These are phyloP conservation scores for Blastobasis lacticolella DNA, from an alignment of 2,888 invertebrate species.

Conservation along the genomic window DNA sequence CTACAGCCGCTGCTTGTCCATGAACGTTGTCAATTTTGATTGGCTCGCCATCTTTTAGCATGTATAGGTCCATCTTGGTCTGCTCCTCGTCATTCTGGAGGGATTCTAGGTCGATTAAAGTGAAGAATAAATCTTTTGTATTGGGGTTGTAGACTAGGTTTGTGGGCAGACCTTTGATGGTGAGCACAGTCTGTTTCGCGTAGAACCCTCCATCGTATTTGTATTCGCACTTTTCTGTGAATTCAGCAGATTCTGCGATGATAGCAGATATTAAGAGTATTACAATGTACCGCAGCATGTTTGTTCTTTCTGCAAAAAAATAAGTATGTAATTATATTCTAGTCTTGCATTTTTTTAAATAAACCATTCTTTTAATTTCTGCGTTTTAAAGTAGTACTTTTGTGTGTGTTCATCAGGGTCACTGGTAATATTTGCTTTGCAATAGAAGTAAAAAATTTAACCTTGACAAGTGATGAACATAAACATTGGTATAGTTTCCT, in stretches of 20 bases:
- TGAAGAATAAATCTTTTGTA: conserved; percentile 50
- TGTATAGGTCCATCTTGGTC: conserved; percentile 63
- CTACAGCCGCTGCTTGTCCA: conserved; percentile 58
- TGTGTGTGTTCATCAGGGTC: too few relatives aligned
- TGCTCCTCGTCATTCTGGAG: conserved; percentile 55
- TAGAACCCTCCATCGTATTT: conserved; percentile 36
- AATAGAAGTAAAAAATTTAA: too few relatives aligned
- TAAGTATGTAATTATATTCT: not conserved
- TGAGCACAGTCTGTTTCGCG: conserved; percentile 39
- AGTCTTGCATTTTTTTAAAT: not conserved
- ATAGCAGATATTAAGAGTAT: conserved; percentile 34
- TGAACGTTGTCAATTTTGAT: conserved; percentile 50
- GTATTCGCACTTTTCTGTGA: conserved; percentile 44
- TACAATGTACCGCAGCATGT: conserved; percentile 42
- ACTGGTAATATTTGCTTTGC: too few relatives aligned
- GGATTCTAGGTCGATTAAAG: conserved; percentile 54
- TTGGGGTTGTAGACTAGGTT: conserved; percentile 47
- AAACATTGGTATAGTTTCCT: too few relatives aligned
- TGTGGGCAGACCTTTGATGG: conserved; percentile 59
- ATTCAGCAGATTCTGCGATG: conserved; percentile 32
- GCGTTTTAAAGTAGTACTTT: too few relatives aligned
- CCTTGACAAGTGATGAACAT: too few relatives aligned
- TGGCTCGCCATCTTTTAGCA: conserved; percentile 41
- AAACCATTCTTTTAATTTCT: not conserved
- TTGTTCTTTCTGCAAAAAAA: not conserved